phyloP scores from a whole-genome alignment of 2,888 invertebrate species.

The Buathra laborator region DNA sequence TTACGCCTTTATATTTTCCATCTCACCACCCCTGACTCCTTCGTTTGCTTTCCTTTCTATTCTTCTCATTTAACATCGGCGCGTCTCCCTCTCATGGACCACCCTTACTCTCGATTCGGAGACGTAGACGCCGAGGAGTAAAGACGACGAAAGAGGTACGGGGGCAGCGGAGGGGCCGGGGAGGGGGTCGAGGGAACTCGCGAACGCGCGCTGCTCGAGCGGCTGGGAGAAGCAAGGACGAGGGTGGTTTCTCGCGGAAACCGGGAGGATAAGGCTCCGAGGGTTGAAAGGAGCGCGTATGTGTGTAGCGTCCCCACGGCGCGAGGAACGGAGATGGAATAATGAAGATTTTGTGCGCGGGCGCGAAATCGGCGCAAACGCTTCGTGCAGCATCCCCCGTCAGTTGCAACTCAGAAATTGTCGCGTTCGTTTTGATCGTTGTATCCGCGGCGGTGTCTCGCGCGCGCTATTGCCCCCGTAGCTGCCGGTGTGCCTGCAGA shows the following conservation, averaged over 20 bases:
- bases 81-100: slow-evolving; percentile 49
- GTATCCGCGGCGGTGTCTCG: slow-evolving; percentile 32
- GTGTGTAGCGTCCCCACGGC: slow-evolving; percentile 8
- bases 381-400: slow-evolving; percentile 83
- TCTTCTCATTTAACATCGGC: slow-evolving; percentile 37
- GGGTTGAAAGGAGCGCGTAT: slow-evolving; percentile 59
- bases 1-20: slow-evolving; percentile 35
- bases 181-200: slow-evolving; percentile 47
- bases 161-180: slow-evolving; percentile 22
- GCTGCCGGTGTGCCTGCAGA: slow-evolving; percentile 24
- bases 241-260: slow-evolving; percentile 57
- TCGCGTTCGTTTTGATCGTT: slow-evolving; percentile 77
- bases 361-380: slow-evolving; percentile 82
- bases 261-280: slow-evolving; percentile 47
- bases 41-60: slow-evolving; percentile 35
- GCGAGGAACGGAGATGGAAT: slow-evolving; percentile 68
- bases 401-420: slow-evolving; percentile 84
- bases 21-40: slow-evolving; percentile 26
- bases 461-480: slow-evolving; percentile 23
- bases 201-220: slow-evolving; percentile 64
- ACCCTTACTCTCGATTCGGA: slow-evolving; percentile 59
- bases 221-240: slow-evolving; percentile 56
- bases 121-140: slow-evolving; percentile 49
- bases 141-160: slow-evolving; percentile 56
- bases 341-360: slow-evolving; percentile 80